These are phyloP conservation scores for Danionella cerebrum DNA, from an alignment of 2,113 vertebrate species.

Conservation along the genomic window DNA sequence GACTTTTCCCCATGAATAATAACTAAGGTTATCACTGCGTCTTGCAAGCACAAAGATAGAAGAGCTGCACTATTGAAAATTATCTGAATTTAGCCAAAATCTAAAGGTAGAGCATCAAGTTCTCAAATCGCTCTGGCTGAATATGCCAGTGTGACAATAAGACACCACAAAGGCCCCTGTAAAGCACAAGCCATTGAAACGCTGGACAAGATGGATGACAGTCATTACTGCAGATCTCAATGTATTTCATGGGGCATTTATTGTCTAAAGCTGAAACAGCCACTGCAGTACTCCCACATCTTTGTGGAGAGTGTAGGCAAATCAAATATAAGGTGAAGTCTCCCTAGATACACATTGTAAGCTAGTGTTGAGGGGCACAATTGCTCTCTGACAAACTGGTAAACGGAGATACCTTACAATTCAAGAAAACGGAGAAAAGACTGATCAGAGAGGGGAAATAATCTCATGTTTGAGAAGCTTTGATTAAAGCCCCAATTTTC, in stretches of 20 bases:
- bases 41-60: background rate
- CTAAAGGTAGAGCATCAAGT: slow-evolving; percentile 1
- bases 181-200: slow-evolving; percentile 16
- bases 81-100: slow-evolving; percentile 3
- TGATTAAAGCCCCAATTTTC: slow-evolving; percentile 49
- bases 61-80: slow-evolving; percentile 14
- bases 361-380: slow-evolving; percentile 30
- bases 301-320: slow-evolving; percentile 17
- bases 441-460: slow-evolving; percentile 44
- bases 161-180: slow-evolving; percentile 20
- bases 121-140: background rate
- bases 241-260: slow-evolving; percentile 35
- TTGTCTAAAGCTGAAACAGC: slow-evolving; percentile 27
- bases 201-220: slow-evolving; percentile 10
- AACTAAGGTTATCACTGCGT: slow-evolving; percentile 1
- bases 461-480: slow-evolving; percentile 45
- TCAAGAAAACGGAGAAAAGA: slow-evolving; percentile 44
- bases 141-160: background rate
- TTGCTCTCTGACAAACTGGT: slow-evolving; percentile 34
- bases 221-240: slow-evolving; percentile 15
- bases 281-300: background rate
- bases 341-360: slow-evolving; percentile 34
- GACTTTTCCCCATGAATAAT: background rate
- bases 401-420: slow-evolving; percentile 37
- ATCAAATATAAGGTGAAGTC: slow-evolving; percentile 27